A percentile compares a stretch with the other conserved stretches of the same genome.
Conservation (phyloP, 2,797 vertebrate species). For the Miichthys miiuy region DNA sequence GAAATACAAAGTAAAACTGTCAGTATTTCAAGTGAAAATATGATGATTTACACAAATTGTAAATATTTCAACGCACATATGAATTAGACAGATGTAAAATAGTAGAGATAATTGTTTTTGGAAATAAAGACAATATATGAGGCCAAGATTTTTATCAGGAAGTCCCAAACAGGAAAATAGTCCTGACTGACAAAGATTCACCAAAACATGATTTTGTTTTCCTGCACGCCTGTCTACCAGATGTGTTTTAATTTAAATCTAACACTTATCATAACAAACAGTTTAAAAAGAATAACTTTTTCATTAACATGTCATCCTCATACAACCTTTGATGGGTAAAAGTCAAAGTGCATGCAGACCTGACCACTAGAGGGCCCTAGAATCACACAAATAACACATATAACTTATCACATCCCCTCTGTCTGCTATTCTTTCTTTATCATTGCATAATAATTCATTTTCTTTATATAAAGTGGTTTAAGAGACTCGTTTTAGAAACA, state of each 20-base stretch:
- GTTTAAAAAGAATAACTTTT: neutral
- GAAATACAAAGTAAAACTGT: neutral
- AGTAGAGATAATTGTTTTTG: neutral
- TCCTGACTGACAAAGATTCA: neutral
- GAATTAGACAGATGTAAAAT: neutral
- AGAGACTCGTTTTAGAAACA: conserved; percentile 27
- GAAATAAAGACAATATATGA: neutral
- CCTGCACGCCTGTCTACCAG: neutral
- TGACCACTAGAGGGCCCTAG: conserved; percentile 68
- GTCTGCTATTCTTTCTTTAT: neutral
- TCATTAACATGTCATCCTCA: neutral
- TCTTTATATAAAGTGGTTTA: conserved; percentile 34
- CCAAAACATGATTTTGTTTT: neutral
- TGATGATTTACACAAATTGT: neutral
- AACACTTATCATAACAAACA: neutral
- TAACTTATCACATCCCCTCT: neutral
- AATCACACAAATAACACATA: conserved; percentile 25
- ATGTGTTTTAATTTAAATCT: neutral
- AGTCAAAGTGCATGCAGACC: neutral
- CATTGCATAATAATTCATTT: conserved; percentile 39
- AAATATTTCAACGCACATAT: neutral
- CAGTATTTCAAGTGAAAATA: neutral
- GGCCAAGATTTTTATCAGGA: neutral
- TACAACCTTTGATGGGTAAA: neutral
- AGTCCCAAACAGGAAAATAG: neutral